These are phyloP conservation scores for Oscheius myriophilus DNA, from an alignment of 2,888 invertebrate genomes.

Conservation along the genomic window DNA sequence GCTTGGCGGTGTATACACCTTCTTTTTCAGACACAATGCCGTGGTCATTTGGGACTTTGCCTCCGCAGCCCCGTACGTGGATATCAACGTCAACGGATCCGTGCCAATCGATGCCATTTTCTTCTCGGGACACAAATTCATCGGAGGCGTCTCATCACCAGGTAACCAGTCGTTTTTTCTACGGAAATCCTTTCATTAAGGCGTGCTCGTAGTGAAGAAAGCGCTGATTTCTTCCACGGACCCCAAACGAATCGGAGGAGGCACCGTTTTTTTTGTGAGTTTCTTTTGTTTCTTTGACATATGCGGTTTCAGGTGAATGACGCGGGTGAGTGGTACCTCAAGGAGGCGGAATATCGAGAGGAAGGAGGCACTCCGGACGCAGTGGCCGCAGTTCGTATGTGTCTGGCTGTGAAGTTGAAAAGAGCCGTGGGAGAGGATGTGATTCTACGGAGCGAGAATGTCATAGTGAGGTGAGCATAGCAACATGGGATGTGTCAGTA, in stretches of 20 bases:
- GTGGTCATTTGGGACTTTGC: conserved; percentile 85
- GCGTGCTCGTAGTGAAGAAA: conserved; percentile 79
- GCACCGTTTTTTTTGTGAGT: conserved; percentile 76
- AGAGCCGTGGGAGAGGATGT: conserved; percentile 81
- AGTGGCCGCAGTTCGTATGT: conserved; percentile 80
- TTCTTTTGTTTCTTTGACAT: not conserved
- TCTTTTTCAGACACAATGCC: conserved; percentile 77
- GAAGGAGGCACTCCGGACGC: conserved; percentile 58
- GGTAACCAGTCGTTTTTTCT: too few relatives aligned
- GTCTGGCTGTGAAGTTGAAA: conserved; percentile 86
- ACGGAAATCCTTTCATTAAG: too few relatives aligned
- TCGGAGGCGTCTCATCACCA: conserved; percentile 88
- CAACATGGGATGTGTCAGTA: not conserved
- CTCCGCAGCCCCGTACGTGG: conserved; percentile 82
- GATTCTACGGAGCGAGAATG: conserved; percentile 76
- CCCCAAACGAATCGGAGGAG: conserved; percentile 75
- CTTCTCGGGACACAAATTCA: conserved; percentile 88
- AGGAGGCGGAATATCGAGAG: conserved; percentile 71
- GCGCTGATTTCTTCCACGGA: conserved; percentile 74
- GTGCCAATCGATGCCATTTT: conserved; percentile 87
- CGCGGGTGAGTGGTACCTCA: conserved; percentile 74
- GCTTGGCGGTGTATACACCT: not conserved
- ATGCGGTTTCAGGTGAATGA: conserved; percentile 46
- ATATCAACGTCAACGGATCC: conserved; percentile 86
- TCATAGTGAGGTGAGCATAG: conserved; percentile 68